Percentiles rank a stretch among this genome's conserved stretches.
Conservation (phyloP, 1,140 invertebrate genomes). For the Drosophila bocqueti region DNA sequence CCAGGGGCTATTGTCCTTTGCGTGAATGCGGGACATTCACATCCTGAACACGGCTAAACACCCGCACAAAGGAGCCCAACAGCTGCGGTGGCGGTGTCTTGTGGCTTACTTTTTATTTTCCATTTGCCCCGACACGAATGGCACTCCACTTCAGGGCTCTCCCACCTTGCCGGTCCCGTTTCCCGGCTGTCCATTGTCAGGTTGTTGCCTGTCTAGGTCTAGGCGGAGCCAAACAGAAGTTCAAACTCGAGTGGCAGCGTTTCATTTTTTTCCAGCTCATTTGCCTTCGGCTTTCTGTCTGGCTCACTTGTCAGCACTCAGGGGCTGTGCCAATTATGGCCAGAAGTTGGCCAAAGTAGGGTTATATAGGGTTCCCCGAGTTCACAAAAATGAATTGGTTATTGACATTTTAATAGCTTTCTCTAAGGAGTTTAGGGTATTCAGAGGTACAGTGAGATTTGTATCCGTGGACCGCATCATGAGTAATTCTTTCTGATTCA, state of each 20-base stretch:
- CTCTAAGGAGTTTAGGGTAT: slow-evolving; percentile 1
- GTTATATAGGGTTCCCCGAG: background rate
- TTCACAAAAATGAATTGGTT: slow-evolving; percentile 18
- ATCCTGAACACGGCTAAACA: slow-evolving; percentile 34
- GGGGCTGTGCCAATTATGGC: slow-evolving; percentile 29
- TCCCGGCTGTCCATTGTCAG: slow-evolving; percentile 63
- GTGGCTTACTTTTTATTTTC: slow-evolving; percentile 64
- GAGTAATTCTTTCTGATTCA: slow-evolving; percentile 63
- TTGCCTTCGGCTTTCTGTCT: slow-evolving; percentile 54
- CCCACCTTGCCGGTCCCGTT: slow-evolving; percentile 18
- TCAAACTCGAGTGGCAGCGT: slow-evolving; percentile 53
- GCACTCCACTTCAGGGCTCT: slow-evolving; percentile 26
- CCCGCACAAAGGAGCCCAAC: slow-evolving; percentile 56
- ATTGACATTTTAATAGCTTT: slow-evolving; percentile 13
- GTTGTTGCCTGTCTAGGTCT: slow-evolving; percentile 77
- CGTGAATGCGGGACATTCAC: slow-evolving; percentile 43
- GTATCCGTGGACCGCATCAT: slow-evolving; percentile 30
- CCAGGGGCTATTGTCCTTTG: slow-evolving; percentile 44
- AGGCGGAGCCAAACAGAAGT: slow-evolving; percentile 50
- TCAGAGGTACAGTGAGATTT: slow-evolving; percentile 2
- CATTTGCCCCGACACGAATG: slow-evolving; percentile 45
- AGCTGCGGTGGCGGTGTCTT: slow-evolving; percentile 33
- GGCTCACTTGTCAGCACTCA: slow-evolving; percentile 37
- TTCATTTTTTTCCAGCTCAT: slow-evolving; percentile 63
- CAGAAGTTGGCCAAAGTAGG: background rate